Evolutionary conservation across 2,113 vertebrate genomes (phyloP).

Genomic region (Tursiops truncatus): DNA sequence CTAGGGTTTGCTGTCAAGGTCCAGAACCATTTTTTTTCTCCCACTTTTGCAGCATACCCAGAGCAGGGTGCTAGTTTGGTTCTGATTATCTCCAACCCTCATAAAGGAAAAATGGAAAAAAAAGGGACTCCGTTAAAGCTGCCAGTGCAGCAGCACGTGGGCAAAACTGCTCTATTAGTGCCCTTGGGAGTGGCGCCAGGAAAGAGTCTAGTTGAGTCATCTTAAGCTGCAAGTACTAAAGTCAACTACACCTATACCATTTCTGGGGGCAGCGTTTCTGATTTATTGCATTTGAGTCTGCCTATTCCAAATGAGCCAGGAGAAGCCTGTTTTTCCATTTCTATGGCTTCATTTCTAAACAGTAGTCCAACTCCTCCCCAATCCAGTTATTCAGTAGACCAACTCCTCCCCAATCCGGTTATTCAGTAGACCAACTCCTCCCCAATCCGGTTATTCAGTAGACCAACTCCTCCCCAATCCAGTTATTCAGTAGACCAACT

Average conservation of each 20-base stretch:
- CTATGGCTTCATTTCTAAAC: not conserved
- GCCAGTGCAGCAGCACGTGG: rapidly evolving
- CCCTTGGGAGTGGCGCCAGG: too few species aligned
- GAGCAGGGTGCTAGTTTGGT: not conserved
- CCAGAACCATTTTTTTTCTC: not conserved
- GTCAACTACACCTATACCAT: not conserved
- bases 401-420: too few species aligned
- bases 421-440: too few species aligned
- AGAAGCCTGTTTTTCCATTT: not conserved
- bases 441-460: too few species aligned
- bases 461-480: not conserved
- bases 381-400: too few species aligned
- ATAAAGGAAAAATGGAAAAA: not conserved
- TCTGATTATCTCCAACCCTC: not conserved
- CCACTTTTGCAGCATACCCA: not conserved
- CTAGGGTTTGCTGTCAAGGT: not conserved
- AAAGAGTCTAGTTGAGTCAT: not conserved
- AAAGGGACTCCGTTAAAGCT: not conserved
- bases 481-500: not conserved
- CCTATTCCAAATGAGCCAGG: not conserved
- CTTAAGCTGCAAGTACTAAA: not conserved
- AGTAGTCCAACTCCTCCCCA: too few species aligned
- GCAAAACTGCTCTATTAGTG: not conserved
- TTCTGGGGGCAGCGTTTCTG: not conserved
- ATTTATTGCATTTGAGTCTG: not conserved